phyloP scores from a whole-genome alignment of 2,797 vertebrate species.

The Eulemur albifrons region DNA sequence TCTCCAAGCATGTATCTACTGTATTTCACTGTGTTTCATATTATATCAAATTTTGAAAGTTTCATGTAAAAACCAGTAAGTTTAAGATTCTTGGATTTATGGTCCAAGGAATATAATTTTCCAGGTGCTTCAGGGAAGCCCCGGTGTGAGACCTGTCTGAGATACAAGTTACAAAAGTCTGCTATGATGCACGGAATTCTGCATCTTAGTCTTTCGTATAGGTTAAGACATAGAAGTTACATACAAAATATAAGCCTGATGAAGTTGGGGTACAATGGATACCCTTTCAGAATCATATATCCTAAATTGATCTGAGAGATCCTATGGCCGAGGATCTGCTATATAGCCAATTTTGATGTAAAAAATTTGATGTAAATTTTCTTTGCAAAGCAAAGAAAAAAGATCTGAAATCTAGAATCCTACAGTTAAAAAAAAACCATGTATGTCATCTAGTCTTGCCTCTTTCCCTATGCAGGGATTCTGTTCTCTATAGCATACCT shows the following conservation, averaged over 20 bases:
- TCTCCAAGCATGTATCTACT: not conserved
- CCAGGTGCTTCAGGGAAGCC: not conserved
- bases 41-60: not conserved
- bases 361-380: not conserved
- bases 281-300: not conserved
- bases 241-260: conserved; percentile 4
- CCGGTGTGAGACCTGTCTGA: not conserved
- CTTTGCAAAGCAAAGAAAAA: not conserved
- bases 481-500: not conserved
- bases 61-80: not conserved
- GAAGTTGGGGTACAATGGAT: not conserved
- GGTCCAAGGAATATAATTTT: not conserved
- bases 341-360: not conserved
- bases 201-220: not conserved
- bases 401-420: not conserved
- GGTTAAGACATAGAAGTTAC: not conserved
- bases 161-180: not conserved
- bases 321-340: not conserved
- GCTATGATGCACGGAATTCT: not conserved
- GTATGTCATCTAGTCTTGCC: not conserved
- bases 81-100: not conserved
- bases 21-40: not conserved
- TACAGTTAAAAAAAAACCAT: not conserved
- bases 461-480: not conserved
- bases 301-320: not conserved